Percentiles rank a stretch among this genome's conserved stretches.
phyloP scores from a whole-genome alignment of 2,113 vertebrate genomes.

The Lipophrys pholis region DNA sequence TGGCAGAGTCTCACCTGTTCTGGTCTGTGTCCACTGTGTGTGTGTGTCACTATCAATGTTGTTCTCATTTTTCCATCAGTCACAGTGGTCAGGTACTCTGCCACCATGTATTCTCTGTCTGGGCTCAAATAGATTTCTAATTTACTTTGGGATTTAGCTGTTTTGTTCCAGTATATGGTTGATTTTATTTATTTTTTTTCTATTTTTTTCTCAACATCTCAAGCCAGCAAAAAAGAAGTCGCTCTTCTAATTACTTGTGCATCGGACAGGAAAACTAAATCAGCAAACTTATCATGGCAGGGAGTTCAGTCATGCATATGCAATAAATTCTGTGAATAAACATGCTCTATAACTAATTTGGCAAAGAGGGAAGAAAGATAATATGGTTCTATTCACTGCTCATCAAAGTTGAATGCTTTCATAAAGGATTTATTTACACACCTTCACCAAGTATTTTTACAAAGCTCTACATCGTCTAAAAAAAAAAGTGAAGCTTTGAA shows the following conservation, averaged over 20 bases:
- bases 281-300: not conserved
- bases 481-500: not conserved
- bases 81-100: too few species aligned
- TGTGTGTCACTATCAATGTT: too few species aligned
- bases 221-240: conserved; percentile 6
- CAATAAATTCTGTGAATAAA: conserved; percentile 34
- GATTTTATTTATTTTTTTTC: not conserved
- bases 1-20: too few species aligned
- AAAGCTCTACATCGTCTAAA: not conserved
- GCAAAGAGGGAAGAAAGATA: conserved; percentile 7
- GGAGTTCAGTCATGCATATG: conserved; percentile 17
- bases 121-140: too few species aligned
- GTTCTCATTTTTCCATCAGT: too few species aligned
- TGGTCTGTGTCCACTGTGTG: too few species aligned
- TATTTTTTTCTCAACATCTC: not conserved
- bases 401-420: conserved; percentile 16
- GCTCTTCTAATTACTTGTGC: conserved; percentile 22
- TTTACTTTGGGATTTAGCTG: too few species aligned
- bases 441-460: not conserved
- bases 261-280: conserved; percentile 18
- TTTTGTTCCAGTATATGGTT: too few species aligned
- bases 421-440: conserved; percentile 9
- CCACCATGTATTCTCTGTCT: too few species aligned
- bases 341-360: not conserved
- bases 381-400: conserved; percentile 10